Evolutionary conservation across 2,888 invertebrate genomes (phyloP).

Genomic region (Pachliopta kotzebuea): DNA sequence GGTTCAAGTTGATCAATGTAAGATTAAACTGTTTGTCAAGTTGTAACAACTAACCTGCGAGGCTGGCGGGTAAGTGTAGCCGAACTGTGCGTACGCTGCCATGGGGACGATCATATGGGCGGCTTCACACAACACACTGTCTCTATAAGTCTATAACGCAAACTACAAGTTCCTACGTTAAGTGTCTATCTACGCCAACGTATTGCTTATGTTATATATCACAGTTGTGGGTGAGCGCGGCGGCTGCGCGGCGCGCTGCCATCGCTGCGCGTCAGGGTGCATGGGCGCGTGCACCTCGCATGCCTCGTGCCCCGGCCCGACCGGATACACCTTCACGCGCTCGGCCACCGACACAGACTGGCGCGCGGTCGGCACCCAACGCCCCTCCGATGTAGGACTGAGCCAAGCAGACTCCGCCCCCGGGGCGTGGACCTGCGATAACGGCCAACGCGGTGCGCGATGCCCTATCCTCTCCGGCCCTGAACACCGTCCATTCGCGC

Average conservation of each 20-base stretch:
- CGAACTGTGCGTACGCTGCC: conserved; percentile 94
- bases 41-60: conserved; percentile 87
- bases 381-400: conserved; percentile 75
- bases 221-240: conserved; percentile 70
- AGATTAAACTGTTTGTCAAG: too few species aligned
- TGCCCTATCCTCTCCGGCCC: conserved; percentile 67
- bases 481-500: conserved; percentile 58
- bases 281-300: conserved; percentile 70
- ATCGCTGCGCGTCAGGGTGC: conserved; percentile 69
- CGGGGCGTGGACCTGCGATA: conserved; percentile 49
- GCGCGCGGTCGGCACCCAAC: conserved; percentile 72
- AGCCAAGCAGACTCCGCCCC: conserved; percentile 61
- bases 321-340: conserved; percentile 69
- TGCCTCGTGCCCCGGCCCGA: conserved; percentile 53
- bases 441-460: conserved; percentile 55
- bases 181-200: conserved; percentile 51
- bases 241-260: conserved; percentile 74
- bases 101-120: conserved; percentile 80
- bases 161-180: conserved; percentile 56
- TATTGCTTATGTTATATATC: conserved; percentile 62
- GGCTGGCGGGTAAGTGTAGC: conserved; percentile 95
- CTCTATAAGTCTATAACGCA: conserved; percentile 74
- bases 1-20: too few species aligned
- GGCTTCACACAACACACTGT: conserved; percentile 78
- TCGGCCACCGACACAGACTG: conserved; percentile 73